phyloP scores from a whole-genome alignment of 2,888 invertebrate species.

The Dilophus febrilis region DNA sequence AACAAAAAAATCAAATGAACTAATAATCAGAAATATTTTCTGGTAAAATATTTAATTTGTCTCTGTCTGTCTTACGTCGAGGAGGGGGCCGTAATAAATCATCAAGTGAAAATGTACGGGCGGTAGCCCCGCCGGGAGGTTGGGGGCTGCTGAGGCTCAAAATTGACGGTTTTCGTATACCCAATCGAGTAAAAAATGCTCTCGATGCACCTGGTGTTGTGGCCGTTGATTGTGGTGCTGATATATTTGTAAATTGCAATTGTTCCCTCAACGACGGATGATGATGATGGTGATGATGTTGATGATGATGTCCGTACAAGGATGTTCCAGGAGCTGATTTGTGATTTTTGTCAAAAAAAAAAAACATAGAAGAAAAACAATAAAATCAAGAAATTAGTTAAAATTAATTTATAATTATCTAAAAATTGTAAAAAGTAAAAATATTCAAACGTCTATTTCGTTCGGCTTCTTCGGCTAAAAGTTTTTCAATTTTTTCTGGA shows the following conservation, averaged over 20 bases:
- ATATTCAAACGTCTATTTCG: constrained; percentile 46
- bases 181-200: constrained; percentile 65
- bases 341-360: too few relatives aligned
- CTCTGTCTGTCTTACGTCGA: constrained; percentile 47
- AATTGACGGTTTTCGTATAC: constrained; percentile 76
- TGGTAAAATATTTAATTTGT: too few relatives aligned
- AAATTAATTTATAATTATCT: too few relatives aligned
- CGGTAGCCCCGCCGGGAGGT: constrained; percentile 40
- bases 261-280: constrained; percentile 43
- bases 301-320: background rate
- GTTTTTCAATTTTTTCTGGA: constrained; percentile 69
- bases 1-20: too few relatives aligned
- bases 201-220: constrained; percentile 39
- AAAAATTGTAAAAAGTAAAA: too few relatives aligned
- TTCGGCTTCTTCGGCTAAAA: constrained; percentile 63
- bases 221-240: constrained; percentile 29
- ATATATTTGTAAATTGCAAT: constrained; percentile 33
- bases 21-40: background rate
- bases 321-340: constrained; percentile 21
- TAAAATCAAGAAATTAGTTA: background rate
- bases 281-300: constrained; percentile 23
- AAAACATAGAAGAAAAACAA: constrained; percentile 2
- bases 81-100: constrained; percentile 71
- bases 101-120: constrained; percentile 75
- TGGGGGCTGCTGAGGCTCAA: constrained; percentile 58